A percentile compares a stretch with the other conserved stretches of the same genome.
Conservation (phyloP, 2,797 vertebrate species). For the Artibeus jamaicensis region DNA sequence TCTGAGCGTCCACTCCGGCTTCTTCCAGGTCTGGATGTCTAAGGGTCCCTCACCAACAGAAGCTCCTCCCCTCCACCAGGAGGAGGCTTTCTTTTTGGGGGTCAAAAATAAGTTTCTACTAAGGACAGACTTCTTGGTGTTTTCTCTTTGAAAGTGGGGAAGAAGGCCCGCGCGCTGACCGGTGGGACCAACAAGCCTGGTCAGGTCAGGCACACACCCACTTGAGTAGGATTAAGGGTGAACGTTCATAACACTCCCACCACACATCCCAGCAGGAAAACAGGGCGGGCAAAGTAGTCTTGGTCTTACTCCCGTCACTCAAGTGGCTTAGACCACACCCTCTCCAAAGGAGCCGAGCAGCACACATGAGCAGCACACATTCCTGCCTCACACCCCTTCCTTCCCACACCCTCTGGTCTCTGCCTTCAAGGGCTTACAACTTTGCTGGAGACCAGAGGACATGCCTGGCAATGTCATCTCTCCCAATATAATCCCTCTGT, state of each 20-base stretch:
- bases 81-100: too few relatives aligned
- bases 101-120: not conserved
- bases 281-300: not conserved
- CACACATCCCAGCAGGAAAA: not conserved
- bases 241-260: not conserved
- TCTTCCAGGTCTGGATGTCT: not conserved
- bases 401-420: not conserved
- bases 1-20: not conserved
- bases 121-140: not conserved
- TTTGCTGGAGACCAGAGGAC: not conserved
- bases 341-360: not conserved
- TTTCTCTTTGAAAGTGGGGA: not conserved
- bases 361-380: accelerated
- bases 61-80: not conserved
- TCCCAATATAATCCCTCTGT: not conserved
- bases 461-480: not conserved
- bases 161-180: not conserved
- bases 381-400: not conserved
- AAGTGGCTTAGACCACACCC: not conserved
- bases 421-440: not conserved
- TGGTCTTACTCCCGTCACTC: not conserved
- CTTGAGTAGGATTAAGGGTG: not conserved
- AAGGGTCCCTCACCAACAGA: not conserved
- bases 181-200: not conserved
- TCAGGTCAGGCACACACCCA: not conserved